Conservation (phyloP, 2,113 vertebrate genomes). For the Merops nubicus region DNA sequence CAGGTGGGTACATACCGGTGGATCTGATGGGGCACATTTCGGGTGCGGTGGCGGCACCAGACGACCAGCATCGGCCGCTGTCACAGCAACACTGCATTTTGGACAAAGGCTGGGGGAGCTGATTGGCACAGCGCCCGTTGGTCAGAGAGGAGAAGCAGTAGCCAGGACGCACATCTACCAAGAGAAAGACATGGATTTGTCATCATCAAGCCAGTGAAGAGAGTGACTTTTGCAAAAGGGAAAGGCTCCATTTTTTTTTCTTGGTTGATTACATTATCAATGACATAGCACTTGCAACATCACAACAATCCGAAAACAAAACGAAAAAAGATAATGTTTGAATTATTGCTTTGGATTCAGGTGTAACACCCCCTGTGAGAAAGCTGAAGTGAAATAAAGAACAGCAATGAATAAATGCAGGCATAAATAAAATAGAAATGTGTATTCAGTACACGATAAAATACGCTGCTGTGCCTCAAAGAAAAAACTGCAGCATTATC, state of each 20-base stretch:
- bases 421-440: neutral
- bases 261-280: neutral
- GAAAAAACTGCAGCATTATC: neutral
- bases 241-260: neutral
- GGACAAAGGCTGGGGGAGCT: slow-evolving; percentile 86
- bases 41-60: slow-evolving; percentile 72
- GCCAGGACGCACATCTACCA: slow-evolving; percentile 88
- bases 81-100: slow-evolving; percentile 95
- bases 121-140: slow-evolving; percentile 88
- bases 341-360: neutral
- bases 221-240: neutral
- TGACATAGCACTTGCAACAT: neutral
- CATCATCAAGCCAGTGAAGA: neutral
- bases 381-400: neutral
- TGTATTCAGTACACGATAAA: neutral
- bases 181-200: neutral
- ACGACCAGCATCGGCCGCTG: slow-evolving; percentile 90
- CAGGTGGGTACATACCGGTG: slow-evolving; percentile 79
- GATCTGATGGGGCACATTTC: slow-evolving; percentile 93
- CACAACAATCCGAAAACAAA: neutral
- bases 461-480: neutral
- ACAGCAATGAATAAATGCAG: neutral
- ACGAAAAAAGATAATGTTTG: neutral
- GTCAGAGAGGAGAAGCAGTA: slow-evolving; percentile 87
- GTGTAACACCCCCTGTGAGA: neutral